Percentiles rank a stretch among this genome's conserved stretches.
These are phyloP conservation scores for Hedya salicella DNA, from an alignment of 2,888 invertebrate species.

Conservation along the genomic window DNA sequence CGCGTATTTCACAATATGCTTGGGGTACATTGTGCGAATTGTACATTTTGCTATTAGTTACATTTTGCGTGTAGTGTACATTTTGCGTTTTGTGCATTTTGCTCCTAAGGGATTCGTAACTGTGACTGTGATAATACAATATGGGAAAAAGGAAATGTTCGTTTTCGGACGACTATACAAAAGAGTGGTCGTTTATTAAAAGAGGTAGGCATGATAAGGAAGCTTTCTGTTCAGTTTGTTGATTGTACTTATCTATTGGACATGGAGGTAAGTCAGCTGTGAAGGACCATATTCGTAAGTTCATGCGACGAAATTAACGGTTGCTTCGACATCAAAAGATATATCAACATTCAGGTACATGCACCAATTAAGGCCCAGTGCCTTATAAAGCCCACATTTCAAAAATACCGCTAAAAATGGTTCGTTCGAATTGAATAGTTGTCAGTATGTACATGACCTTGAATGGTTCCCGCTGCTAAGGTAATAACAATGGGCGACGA, in stretches of 20 bases:
- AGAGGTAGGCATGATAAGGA: constrained; percentile 22
- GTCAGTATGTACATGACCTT: constrained; percentile 2
- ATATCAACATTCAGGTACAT: constrained; percentile 24
- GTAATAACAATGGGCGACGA: constrained; percentile 2
- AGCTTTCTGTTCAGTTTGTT: constrained; percentile 27
- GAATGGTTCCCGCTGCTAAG: constrained; percentile 5
- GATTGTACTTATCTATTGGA: constrained; percentile 20
- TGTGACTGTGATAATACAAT: too few species aligned
- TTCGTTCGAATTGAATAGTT: constrained; percentile 6
- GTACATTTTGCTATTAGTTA: too few species aligned
- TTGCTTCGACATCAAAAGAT: constrained; percentile 28
- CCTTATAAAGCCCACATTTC: constrained; percentile 3
- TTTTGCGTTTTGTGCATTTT: too few species aligned
- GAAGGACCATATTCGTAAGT: constrained; percentile 21
- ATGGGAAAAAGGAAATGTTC: constrained; percentile 26
- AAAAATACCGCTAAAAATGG: constrained; percentile 3
- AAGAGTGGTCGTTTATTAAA: constrained; percentile 28
- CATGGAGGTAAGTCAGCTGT: constrained; percentile 22
- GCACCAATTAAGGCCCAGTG: constrained; percentile 7
- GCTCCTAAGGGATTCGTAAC: too few species aligned
- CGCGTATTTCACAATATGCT: too few species aligned
- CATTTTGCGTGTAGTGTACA: too few species aligned
- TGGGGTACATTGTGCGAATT: too few species aligned
- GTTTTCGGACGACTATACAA: constrained; percentile 32
- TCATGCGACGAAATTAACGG: constrained; percentile 29